Conservation (phyloP, 1,140 invertebrate species). For the Drosophila takahashii region DNA sequence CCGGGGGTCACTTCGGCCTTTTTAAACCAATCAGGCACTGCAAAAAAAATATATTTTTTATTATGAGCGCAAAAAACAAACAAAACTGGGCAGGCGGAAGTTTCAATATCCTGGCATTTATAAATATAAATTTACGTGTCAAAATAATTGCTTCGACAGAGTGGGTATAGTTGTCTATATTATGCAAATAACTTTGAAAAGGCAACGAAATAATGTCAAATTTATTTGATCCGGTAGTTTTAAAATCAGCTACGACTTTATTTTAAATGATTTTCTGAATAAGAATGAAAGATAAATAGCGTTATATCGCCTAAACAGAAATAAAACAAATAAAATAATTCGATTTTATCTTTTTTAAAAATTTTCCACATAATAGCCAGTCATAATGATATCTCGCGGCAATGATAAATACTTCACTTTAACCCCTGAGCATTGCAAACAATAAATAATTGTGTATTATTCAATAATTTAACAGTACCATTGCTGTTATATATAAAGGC, state of each 20-base stretch:
- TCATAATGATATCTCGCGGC: background rate
- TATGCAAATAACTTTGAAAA: background rate
- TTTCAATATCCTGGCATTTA: conserved; percentile 4
- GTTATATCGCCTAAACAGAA: no score
- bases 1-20: conserved; percentile 10
- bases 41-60: background rate
- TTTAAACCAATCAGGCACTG: conserved; percentile 18
- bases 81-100: background rate
- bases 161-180: background rate
- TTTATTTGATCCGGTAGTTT: no score
- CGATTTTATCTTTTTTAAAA: background rate
- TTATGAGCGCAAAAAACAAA: background rate
- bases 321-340: no score
- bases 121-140: background rate
- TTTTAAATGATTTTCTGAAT: no score
- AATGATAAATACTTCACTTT: background rate
- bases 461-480: background rate
- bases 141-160: background rate
- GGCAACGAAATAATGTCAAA: no score
- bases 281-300: no score
- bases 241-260: no score
- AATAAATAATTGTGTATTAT: conserved; percentile 7
- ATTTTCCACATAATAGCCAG: no score
- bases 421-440: background rate
- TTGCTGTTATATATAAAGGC: background rate